phyloP scores from a whole-genome alignment of 35 echinoderm and acorn worm genomes.

The Lytechinus variegatus region DNA sequence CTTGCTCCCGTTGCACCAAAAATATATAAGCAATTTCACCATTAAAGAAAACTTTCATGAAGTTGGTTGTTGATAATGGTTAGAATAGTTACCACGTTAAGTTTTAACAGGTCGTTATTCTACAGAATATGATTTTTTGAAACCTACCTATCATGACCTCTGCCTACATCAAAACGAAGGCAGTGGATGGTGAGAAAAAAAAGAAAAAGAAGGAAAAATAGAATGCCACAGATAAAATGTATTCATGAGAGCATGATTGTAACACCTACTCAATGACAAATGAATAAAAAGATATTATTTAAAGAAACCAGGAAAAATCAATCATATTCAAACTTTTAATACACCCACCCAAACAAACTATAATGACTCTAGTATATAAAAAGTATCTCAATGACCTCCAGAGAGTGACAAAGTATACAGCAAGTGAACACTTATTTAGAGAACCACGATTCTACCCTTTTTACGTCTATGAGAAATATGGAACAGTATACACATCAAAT shows the following conservation, averaged over 20 bases:
- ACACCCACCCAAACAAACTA: not conserved
- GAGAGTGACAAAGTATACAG: not conserved
- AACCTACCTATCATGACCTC: no score
- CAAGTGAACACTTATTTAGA: not conserved
- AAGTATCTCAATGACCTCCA: not conserved
- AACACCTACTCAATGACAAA: not conserved
- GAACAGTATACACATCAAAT: not conserved
- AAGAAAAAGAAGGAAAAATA: not conserved
- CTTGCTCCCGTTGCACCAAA: no score
- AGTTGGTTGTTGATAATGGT: no score
- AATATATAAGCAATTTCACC: no score
- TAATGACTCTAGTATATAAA: not conserved
- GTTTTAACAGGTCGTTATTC: no score
- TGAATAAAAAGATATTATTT: not conserved
- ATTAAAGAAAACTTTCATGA: no score
- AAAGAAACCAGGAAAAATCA: not conserved
- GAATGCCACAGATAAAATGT: not conserved
- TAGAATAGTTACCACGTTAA: no score
- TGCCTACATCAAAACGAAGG: not conserved
- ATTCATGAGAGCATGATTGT: not conserved
- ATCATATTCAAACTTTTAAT: not conserved
- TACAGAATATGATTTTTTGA: no score
- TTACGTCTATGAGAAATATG: not conserved
- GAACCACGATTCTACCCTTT: not conserved
- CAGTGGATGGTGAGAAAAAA: not conserved